A percentile compares a stretch with the other conserved stretches of the same genome.
Evolutionary conservation across 1,140 invertebrate genomes (phyloP).

Genomic region (Dysdera silvatica): DNA sequence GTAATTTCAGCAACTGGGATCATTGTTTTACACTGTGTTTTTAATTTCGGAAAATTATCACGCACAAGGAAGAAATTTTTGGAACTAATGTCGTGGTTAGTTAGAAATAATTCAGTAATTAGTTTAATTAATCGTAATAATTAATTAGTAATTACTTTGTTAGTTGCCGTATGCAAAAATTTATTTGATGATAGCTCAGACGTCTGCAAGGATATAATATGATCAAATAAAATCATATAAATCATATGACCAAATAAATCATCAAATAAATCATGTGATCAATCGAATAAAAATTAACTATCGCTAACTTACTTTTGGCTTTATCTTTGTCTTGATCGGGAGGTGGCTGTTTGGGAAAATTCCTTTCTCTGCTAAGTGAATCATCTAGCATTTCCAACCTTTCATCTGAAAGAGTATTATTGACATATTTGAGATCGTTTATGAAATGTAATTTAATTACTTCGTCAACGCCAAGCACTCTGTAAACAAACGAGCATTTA

Average conservation of each 20-base stretch:
- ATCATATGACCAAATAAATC: no score
- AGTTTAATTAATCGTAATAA: background rate
- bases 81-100: background rate
- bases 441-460: no score
- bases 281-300: no score
- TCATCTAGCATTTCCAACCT: slow-evolving; percentile 23
- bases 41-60: no score
- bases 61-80: background rate
- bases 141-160: background rate
- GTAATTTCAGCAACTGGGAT: background rate
- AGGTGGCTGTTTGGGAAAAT: slow-evolving; percentile 23
- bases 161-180: background rate
- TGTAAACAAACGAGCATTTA: no score
- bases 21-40: background rate
- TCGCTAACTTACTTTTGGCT: slow-evolving; percentile 19
- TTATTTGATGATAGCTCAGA: background rate
- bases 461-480: no score
- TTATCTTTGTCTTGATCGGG: slow-evolving; percentile 9
- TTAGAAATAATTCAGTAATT: background rate
- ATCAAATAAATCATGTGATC: no score
- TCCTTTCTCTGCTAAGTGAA: slow-evolving; percentile 14
- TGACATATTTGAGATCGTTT: no score
- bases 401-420: slow-evolving; percentile 13
- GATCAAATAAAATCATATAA: no score
- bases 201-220: no score